Evolutionary conservation across 2,113 vertebrate species (phyloP).

Genomic region (Elachura formosa): DNA sequence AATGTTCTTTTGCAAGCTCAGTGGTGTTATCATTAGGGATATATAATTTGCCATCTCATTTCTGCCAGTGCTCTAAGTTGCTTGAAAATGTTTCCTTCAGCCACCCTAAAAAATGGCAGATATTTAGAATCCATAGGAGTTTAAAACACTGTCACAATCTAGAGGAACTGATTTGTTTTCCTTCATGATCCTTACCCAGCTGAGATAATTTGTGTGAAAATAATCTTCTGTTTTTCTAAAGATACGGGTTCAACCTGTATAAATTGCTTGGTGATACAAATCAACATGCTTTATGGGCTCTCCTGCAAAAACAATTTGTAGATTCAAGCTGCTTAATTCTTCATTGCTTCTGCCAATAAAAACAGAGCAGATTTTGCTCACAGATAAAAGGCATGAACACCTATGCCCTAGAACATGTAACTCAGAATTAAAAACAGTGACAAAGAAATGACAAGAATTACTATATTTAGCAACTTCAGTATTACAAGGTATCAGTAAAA

Average conservation of each 20-base stretch:
- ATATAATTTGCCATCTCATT: neutral
- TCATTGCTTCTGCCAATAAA: neutral
- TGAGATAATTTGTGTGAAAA: neutral
- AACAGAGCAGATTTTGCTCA: neutral
- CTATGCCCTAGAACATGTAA: neutral
- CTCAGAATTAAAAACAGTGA: neutral
- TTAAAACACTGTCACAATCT: neutral
- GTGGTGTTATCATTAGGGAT: neutral
- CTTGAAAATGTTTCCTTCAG: neutral
- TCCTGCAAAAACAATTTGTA: neutral
- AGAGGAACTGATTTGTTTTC: neutral
- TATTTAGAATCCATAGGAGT: neutral
- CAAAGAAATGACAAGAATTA: neutral
- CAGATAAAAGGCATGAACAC: neutral
- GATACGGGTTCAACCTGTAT: neutral
- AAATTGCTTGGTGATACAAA: neutral
- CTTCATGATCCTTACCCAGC: neutral
- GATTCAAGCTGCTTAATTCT: neutral
- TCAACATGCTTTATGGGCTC: neutral
- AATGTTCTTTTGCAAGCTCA: neutral
- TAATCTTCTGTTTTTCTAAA: neutral
- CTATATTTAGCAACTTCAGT: neutral
- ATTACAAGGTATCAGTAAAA: neutral
- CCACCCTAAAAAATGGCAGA: neutral
- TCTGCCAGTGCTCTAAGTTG: neutral